These are phyloP conservation scores for Lethrus apterus DNA, from an alignment of 1,140 invertebrate genomes.

Conservation along the genomic window DNA sequence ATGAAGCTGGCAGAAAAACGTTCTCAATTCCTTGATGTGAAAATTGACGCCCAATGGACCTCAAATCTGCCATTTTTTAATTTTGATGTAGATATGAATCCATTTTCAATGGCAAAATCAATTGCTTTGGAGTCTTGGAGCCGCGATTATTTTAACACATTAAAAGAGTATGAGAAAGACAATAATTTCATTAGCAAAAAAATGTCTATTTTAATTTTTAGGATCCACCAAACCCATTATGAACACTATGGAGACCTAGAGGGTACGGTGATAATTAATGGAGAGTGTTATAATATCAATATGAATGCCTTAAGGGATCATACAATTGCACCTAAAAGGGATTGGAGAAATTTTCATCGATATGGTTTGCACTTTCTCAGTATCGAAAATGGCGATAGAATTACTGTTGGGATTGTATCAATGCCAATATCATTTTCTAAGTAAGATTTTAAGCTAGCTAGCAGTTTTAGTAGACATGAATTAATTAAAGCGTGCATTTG, in stretches of 20 bases:
- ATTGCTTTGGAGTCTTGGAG: conserved; percentile 61
- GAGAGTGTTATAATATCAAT: conserved; percentile 41
- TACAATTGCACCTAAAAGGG: conserved; percentile 47
- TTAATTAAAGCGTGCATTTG: too few relatives aligned
- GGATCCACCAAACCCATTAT: conserved; percentile 65
- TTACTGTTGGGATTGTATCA: conserved; percentile 56
- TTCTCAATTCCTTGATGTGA: conserved; percentile 35
- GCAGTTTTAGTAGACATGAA: too few relatives aligned
- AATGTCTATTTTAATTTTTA: conserved; percentile 36
- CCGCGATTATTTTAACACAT: conserved; percentile 53
- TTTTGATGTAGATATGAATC: conserved; percentile 58
- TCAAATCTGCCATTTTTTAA: conserved; percentile 50
- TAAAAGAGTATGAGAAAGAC: conserved; percentile 48
- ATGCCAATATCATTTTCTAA: conserved; percentile 53
- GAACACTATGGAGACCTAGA: conserved; percentile 57
- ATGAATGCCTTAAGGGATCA: conserved; percentile 54
- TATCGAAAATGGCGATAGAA: conserved; percentile 56
- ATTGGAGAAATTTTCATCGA: conserved; percentile 61
- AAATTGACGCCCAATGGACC: conserved; percentile 46
- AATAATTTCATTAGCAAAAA: conserved; percentile 7
- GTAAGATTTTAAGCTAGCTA: too few relatives aligned
- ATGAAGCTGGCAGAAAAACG: conserved; percentile 47
- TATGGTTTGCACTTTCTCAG: conserved; percentile 61
- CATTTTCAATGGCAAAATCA: conserved; percentile 49
- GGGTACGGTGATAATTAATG: conserved; percentile 48